phyloP scores from a whole-genome alignment of 2,797 vertebrate species.

The Linurgus olivaceus region DNA sequence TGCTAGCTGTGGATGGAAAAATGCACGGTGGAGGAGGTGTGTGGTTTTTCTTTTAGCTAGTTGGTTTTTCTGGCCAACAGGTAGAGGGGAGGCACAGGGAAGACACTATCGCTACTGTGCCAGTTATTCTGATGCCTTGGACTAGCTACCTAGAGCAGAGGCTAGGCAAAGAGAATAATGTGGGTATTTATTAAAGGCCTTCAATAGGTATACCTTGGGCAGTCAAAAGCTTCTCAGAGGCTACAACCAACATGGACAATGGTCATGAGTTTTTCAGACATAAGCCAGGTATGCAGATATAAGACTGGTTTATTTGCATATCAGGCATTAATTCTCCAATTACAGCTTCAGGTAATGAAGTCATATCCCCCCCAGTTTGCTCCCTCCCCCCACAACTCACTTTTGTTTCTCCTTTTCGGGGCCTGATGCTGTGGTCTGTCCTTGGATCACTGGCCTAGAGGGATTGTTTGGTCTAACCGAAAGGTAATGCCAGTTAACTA shows the following conservation, averaged over 20 bases:
- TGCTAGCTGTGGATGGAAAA: neutral
- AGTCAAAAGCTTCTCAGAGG: neutral
- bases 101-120: neutral
- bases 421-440: neutral
- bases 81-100: neutral
- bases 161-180: neutral
- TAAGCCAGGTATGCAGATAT: neutral
- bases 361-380: neutral
- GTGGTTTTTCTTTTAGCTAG: neutral
- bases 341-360: neutral
- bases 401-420: neutral
- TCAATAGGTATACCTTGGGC: neutral
- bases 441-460: neutral
- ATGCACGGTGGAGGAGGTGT: neutral
- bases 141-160: neutral
- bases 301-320: neutral
- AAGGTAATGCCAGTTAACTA: neutral
- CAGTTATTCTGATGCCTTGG: neutral
- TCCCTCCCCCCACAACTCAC: neutral
- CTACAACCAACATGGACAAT: rapidly evolving
- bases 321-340: neutral
- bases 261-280: neutral
- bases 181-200: neutral
- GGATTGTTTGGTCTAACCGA: neutral
- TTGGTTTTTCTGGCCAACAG: neutral